Evolutionary conservation across 2,113 vertebrate genomes (phyloP).

Genomic region (Kryptolebias marmoratus): DNA sequence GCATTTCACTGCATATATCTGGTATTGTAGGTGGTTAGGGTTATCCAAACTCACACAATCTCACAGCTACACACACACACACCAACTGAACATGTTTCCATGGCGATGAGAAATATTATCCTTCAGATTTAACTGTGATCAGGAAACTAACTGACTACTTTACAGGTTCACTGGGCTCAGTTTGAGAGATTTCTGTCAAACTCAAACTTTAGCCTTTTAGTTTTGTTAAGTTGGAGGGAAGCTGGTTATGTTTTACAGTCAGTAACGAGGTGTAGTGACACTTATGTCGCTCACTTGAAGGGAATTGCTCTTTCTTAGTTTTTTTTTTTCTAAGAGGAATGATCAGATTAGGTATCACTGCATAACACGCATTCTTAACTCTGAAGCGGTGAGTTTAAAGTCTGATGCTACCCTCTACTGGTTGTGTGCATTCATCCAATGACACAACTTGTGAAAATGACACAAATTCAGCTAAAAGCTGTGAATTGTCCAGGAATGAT

Average conservation of each 20-base stretch:
- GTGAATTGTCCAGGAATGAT: background rate
- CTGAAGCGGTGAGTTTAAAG: background rate
- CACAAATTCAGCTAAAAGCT: background rate
- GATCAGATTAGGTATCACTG: background rate
- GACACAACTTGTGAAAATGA: background rate
- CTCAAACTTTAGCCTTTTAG: too few relatives aligned
- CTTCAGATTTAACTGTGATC: background rate
- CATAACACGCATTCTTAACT: background rate
- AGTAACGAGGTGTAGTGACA: background rate
- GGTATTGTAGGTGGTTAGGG: too few relatives aligned
- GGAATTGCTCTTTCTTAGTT: background rate
- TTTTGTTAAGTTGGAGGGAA: too few relatives aligned
- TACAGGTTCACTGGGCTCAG: background rate
- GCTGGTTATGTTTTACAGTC: too few relatives aligned
- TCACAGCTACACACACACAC: too few relatives aligned
- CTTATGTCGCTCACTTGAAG: background rate
- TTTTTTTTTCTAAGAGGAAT: background rate
- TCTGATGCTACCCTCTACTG: constrained; percentile 56
- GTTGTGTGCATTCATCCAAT: background rate
- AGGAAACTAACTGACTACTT: background rate
- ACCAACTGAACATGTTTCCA: too few relatives aligned
- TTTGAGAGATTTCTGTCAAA: too few relatives aligned
- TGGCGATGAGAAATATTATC: background rate
- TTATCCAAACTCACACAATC: too few relatives aligned
- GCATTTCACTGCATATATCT: too few relatives aligned